These are phyloP conservation scores for Nomada fucata DNA, from an alignment of 2,888 invertebrate species.

Conservation along the genomic window DNA sequence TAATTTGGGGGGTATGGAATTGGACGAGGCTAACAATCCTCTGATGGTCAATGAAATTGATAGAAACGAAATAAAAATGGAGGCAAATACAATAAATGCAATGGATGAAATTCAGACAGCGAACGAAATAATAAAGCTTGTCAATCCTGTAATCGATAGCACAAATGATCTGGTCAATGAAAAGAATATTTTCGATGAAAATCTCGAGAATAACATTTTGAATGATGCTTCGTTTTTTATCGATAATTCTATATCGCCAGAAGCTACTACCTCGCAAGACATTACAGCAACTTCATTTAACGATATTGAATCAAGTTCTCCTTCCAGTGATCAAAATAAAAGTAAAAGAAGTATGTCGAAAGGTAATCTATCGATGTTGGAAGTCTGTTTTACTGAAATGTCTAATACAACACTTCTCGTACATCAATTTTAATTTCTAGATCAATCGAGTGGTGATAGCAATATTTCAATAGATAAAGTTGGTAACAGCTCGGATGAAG, in stretches of 20 bases:
- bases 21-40: neutral
- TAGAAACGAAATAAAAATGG: neutral
- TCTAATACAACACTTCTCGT: neutral
- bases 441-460: conserved; percentile 52
- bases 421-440: conserved; percentile 27
- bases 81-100: neutral
- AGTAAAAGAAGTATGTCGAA: conserved; percentile 51
- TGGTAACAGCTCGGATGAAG: conserved; percentile 70
- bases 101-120: neutral
- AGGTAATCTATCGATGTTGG: conserved; percentile 17
- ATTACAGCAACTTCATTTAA: conserved; percentile 39
- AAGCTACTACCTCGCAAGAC: conserved; percentile 48
- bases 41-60: neutral
- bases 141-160: conserved; percentile 21
- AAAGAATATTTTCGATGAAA: conserved; percentile 7
- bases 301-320: conserved; percentile 23
- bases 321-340: conserved; percentile 45
- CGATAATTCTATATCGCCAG: conserved; percentile 29
- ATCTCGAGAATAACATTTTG: conserved; percentile 7
- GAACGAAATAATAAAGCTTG: conserved; percentile 10
- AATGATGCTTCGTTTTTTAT: conserved; percentile 15
- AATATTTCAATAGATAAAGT: conserved; percentile 68
- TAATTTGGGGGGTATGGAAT: neutral
- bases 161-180: conserved; percentile 21
- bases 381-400: neutral